Evolutionary conservation across 2,888 invertebrate genomes (phyloP), one percentile per base, ranked within the genome.

Genomic region (Chelonus formosanus): DNA sequence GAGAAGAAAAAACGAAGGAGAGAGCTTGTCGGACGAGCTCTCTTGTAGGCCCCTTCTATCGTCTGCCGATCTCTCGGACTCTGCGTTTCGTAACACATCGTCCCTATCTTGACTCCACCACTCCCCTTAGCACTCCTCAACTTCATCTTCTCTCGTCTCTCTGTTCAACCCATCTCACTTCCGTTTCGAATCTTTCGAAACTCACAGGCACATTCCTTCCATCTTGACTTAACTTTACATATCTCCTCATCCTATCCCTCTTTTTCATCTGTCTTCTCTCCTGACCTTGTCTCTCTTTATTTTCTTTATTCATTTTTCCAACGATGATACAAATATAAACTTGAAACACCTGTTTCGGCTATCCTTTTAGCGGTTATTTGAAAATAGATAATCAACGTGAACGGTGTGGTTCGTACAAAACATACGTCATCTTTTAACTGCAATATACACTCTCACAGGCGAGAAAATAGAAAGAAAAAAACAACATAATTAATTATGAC

Each of bases 31-130:
- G 53, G 53, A 59, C 66, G 36, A 50, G 57, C 52, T 44, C 10
- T 48, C 10, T 48, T 48, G 48, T 31, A 48, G 31, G 48, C 20
- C 48, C 48, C 31, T 31, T 48, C 48, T 48, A 48, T 48, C 48
- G 48, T 48, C 48, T 61, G 53, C 63, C 63, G 69, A 53, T 53
- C 48, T 55, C 60, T 52, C 60, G 59, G 31, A 63, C 56, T 52
- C 55, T 55, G 60, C 60, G 63, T 69, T 67, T 66, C 66, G 63
- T 65, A 65, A 65, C 54, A 58, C 53, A 53, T 20, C 56, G 54
- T 47, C 47, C 52, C 47, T 54, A 43, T 58, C 44, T 45, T 34
- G 43, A 35, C 52, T 48, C 52, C 48, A 57, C 50, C 59, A 36
- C 43, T 34, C 8, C 45, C 54, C 32, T 45, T 62, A 20, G 32